phyloP scores from a whole-genome alignment of 1,140 invertebrate species.

The Drosophila nasuta region DNA sequence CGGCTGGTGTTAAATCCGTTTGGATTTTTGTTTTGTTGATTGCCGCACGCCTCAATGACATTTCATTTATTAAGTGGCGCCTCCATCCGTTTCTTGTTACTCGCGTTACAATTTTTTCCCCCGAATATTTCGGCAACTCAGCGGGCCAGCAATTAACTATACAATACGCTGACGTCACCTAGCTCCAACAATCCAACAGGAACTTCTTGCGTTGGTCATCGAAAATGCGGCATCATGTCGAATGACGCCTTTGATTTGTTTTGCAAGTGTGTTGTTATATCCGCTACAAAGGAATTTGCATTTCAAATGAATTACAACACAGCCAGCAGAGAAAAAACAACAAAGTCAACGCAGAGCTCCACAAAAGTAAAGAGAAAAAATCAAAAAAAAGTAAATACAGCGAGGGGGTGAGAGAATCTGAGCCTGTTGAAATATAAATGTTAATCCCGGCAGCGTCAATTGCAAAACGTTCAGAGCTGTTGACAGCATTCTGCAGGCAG shows the following conservation, averaged over 20 bases:
- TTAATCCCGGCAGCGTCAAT: conserved; percentile 78
- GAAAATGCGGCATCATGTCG: conserved; percentile 62
- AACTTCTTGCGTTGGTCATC: neutral
- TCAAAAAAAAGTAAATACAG: conserved; percentile 23
- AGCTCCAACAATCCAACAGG: neutral
- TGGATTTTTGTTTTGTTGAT: conserved; percentile 67
- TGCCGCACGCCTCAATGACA: conserved; percentile 80
- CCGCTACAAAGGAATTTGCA: conserved; percentile 80
- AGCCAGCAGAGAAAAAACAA: conserved; percentile 30
- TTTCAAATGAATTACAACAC: conserved; percentile 78
- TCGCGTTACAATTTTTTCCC: neutral
- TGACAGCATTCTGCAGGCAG: conserved; percentile 56
- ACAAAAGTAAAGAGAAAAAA: conserved; percentile 12
- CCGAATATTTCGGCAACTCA: conserved; percentile 57
- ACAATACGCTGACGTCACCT: conserved; percentile 73
- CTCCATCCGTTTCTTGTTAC: conserved; percentile 10
- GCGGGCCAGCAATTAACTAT: conserved; percentile 74
- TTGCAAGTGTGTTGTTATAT: conserved; percentile 74
- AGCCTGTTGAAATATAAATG: conserved; percentile 78
- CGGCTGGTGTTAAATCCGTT: conserved; percentile 73
- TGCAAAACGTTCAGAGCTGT: conserved; percentile 79
- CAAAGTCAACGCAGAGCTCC: neutral
- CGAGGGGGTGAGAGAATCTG: neutral
- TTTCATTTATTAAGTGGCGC: conserved; percentile 80
- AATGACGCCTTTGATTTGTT: conserved; percentile 70